Evolutionary conservation across 2,888 invertebrate genomes (phyloP), one percentile per base, ranked within the genome.

Genomic region (Isotomurus palustris): DNA sequence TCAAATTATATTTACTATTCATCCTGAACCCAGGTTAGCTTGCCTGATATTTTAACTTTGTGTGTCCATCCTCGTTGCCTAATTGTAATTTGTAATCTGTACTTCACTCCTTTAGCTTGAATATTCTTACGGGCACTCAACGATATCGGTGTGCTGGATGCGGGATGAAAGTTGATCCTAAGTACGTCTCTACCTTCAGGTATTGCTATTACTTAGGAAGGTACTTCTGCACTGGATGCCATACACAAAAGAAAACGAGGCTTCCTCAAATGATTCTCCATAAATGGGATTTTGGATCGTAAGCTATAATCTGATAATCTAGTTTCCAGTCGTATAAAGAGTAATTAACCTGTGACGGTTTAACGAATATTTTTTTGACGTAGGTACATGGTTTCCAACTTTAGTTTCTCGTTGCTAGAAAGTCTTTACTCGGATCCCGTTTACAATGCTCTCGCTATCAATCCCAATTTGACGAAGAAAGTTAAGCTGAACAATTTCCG

Each of bases 181-280:
- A 83, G 63, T 87, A 86, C 73, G 82, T 85, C 12, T 83, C 84
- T 58, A 81, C 84, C 70, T 88, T 85, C 75, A 81, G 89, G 17
- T 90, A 87, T 72, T 90, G 90, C 74, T 84, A 87, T 71, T 91
- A 91, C 76, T 77, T 88, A 60, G 89, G 90, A 10, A 83, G 88
- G 72, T 88, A 86, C 76, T 88, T 90, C 76, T 91, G 91, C 73
- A 87, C 88, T 12, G 87, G 87, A 44, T 91, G 91, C 74, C 91
- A 91, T 75, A 83, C 84, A 24, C 86, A 88, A 75, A 84, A 86
- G 73, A 79, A 84, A 56, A 81, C 85, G 3, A 76, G 84, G 62
- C 86, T 90, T 71, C 86, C 86, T 10, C 84, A 83, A 3, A 78
- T 82, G 73, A 81, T 86, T 59, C 74, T 86, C 51, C 78, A 80